These are phyloP conservation scores for Bombus fervidus DNA, from an alignment of 1,140 invertebrate genomes.

Conservation along the genomic window DNA sequence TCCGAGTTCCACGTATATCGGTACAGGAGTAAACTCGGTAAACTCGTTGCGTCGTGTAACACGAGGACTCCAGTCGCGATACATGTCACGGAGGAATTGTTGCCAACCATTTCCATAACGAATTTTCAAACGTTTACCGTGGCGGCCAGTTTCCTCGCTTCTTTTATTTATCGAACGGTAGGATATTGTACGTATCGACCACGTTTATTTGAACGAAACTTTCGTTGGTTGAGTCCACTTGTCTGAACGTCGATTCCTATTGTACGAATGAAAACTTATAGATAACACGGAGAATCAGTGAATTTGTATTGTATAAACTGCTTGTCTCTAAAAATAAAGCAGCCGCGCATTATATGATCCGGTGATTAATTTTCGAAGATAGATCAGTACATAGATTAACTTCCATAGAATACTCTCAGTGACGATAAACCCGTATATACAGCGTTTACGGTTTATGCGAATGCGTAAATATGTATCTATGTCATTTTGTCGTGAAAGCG, in stretches of 20 bases:
- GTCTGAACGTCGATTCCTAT: no score
- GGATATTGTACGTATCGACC: no score
- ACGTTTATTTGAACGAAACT: no score
- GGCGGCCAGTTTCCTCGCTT: neutral
- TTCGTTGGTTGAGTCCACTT: no score
- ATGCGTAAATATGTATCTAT: neutral
- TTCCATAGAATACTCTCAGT: neutral
- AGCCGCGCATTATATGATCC: no score
- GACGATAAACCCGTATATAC: neutral
- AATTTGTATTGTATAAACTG: no score
- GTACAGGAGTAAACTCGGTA: constrained; percentile 43
- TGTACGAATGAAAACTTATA: no score
- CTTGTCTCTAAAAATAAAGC: no score
- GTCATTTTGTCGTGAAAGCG: neutral
- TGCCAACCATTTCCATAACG: constrained; percentile 38
- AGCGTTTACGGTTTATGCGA: neutral
- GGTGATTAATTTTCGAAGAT: neutral
- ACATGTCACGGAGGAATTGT: neutral
- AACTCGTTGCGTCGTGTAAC: constrained; percentile 43
- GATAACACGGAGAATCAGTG: no score
- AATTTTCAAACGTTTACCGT: constrained; percentile 29
- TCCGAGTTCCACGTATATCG: constrained; percentile 57
- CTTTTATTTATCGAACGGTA: neutral
- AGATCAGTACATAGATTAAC: neutral
- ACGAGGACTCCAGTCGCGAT: constrained; percentile 21